Conservation (phyloP, 1,140 invertebrate genomes). For the Druon quercuslanigerum region DNA sequence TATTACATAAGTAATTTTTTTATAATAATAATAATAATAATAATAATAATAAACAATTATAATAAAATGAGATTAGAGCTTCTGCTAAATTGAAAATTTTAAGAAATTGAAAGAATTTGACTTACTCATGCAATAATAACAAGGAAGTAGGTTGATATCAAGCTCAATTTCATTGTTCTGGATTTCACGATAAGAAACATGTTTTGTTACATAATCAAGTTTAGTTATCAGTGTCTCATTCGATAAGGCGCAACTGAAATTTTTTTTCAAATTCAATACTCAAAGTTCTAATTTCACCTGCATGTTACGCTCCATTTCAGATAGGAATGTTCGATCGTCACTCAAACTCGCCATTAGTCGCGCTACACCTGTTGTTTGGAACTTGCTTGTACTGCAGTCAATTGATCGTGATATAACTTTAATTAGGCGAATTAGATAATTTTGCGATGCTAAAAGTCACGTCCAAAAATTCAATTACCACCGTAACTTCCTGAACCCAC, state of each 20-base stretch:
- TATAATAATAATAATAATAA: too few species aligned
- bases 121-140: too few species aligned
- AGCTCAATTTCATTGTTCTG: too few species aligned
- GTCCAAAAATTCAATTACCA: background rate
- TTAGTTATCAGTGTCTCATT: background rate
- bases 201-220: background rate
- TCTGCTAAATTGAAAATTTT: too few species aligned
- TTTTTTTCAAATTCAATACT: slow-evolving; percentile 4
- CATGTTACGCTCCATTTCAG: slow-evolving; percentile 41
- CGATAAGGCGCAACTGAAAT: background rate
- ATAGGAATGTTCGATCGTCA: slow-evolving; percentile 41
- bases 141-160: too few species aligned
- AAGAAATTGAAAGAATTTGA: too few species aligned
- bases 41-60: too few species aligned
- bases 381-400: slow-evolving; percentile 1
- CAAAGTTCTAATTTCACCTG: background rate
- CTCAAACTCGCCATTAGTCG: slow-evolving; percentile 33
- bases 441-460: slow-evolving; percentile 14
- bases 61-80: too few species aligned
- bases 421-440: slow-evolving; percentile 25
- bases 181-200: too few species aligned
- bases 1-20: too few species aligned
- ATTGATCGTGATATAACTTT: slow-evolving; percentile 21
- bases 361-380: background rate
- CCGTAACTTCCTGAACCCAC: slow-evolving; percentile 3